Conservation (phyloP, 2,113 vertebrate species). For the Hirundichthys speculiger region DNA sequence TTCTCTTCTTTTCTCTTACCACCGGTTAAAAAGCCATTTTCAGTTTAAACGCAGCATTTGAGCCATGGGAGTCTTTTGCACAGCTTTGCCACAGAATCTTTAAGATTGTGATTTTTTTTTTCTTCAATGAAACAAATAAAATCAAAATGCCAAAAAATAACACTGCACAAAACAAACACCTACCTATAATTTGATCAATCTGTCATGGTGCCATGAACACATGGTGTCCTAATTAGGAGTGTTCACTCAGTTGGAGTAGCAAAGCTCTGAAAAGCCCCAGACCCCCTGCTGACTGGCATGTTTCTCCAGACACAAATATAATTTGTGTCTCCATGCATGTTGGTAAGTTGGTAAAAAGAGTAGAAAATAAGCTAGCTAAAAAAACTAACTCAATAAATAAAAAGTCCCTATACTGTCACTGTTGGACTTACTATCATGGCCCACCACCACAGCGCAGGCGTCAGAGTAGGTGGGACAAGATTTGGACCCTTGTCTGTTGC, state of each 20-base stretch:
- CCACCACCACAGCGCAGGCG: conserved; percentile 86
- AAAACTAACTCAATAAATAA: no score
- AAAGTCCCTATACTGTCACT: conserved; percentile 16
- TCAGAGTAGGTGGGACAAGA: conserved; percentile 86
- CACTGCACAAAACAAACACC: background rate
- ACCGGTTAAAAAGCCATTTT: no score
- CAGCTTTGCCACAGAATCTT: no score
- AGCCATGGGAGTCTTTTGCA: no score
- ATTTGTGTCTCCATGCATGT: background rate
- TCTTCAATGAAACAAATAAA: background rate
- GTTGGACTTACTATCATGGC: conserved; percentile 87
- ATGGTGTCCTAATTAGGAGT: conserved; percentile 55
- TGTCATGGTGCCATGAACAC: conserved; percentile 36
- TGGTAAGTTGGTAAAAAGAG: background rate
- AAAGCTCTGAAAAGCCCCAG: conserved; percentile 55
- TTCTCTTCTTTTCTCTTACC: no score
- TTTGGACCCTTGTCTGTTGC: conserved; percentile 88
- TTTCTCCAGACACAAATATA: conserved; percentile 49
- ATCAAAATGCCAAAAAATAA: background rate
- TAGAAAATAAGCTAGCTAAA: conserved; percentile 1
- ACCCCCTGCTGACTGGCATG: conserved; percentile 57
- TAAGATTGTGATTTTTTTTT: background rate
- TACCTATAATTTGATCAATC: conserved; percentile 2
- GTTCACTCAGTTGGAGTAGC: conserved; percentile 33
- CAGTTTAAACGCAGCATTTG: no score